These are phyloP conservation scores for Centrocercus urophasianus DNA, from an alignment of 2,113 vertebrate species.

Conservation along the genomic window DNA sequence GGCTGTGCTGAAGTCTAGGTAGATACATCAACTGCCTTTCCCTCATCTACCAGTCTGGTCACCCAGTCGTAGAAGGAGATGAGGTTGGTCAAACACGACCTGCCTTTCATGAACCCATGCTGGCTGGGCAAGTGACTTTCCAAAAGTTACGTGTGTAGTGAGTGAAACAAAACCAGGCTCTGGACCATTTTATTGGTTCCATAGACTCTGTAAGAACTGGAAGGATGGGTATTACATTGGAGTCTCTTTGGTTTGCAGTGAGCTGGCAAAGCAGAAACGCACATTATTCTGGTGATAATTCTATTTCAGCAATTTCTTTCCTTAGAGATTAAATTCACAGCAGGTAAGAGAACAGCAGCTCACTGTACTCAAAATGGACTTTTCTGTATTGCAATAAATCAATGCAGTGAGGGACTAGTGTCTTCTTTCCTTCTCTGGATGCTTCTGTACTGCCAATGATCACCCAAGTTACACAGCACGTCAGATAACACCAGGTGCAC, in stretches of 20 bases:
- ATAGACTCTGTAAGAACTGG: neutral
- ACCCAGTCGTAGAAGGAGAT: too few relatives aligned
- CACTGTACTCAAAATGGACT: neutral
- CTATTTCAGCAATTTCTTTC: neutral
- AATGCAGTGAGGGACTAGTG: neutral
- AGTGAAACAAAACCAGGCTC: neutral
- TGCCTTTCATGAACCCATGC: too few relatives aligned
- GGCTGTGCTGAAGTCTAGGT: too few relatives aligned
- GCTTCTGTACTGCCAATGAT: neutral
- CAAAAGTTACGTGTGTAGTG: neutral
- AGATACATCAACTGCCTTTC: too few relatives aligned
- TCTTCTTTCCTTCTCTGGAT: neutral
- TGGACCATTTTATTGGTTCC: neutral
- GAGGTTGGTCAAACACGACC: too few relatives aligned
- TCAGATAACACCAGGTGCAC: neutral
- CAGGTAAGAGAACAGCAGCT: neutral
- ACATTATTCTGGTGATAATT: neutral
- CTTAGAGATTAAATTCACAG: neutral
- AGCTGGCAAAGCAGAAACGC: rapidly evolving
- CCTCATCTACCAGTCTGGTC: too few relatives aligned
- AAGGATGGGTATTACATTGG: neutral
- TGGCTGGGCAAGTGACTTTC: neutral
- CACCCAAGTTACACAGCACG: neutral
- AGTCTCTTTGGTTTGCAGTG: neutral
- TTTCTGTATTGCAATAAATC: neutral